A percentile compares a stretch with the other conserved stretches of the same genome.
phyloP scores from a whole-genome alignment of 2,113 vertebrate genomes.

The Coptodon bakossiorum region DNA sequence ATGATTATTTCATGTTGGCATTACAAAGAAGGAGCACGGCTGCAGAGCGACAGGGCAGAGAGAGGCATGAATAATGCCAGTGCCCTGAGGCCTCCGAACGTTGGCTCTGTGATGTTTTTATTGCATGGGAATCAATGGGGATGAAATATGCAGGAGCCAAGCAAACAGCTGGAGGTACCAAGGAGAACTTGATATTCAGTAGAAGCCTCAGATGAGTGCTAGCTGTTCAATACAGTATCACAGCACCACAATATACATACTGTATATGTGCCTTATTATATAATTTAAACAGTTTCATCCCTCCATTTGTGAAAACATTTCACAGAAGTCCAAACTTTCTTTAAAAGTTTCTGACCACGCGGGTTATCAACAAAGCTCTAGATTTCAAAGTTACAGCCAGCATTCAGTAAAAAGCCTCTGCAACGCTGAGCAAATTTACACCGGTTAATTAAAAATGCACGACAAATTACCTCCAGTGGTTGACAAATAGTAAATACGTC shows the following conservation, averaged over 20 bases:
- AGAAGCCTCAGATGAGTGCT: background rate
- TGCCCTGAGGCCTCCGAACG: background rate
- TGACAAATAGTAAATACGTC: constrained; percentile 8
- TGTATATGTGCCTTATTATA: background rate
- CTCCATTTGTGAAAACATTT: background rate
- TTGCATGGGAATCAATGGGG: constrained; percentile 37
- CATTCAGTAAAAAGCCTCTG: background rate
- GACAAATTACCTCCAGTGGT: constrained; percentile 8
- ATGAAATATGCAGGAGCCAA: constrained; percentile 41
- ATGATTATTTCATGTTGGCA: constrained; percentile 34
- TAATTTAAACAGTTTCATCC: background rate
- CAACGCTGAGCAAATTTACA: background rate
- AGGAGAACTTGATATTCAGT: background rate
- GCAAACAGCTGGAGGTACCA: constrained; percentile 33
- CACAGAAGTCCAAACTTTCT: background rate
- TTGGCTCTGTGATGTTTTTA: constrained; percentile 36
- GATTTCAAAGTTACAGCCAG: background rate
- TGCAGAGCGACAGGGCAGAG: background rate
- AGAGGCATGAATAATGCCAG: constrained; percentile 38
- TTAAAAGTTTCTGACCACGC: background rate
- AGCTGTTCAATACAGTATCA: background rate
- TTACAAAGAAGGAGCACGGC: constrained; percentile 23
- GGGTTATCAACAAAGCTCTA: background rate
- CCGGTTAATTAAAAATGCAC: background rate
- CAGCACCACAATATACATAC: background rate